Conservation (phyloP, 1,140 invertebrate genomes). For the Globodera ellingtonae region DNA sequence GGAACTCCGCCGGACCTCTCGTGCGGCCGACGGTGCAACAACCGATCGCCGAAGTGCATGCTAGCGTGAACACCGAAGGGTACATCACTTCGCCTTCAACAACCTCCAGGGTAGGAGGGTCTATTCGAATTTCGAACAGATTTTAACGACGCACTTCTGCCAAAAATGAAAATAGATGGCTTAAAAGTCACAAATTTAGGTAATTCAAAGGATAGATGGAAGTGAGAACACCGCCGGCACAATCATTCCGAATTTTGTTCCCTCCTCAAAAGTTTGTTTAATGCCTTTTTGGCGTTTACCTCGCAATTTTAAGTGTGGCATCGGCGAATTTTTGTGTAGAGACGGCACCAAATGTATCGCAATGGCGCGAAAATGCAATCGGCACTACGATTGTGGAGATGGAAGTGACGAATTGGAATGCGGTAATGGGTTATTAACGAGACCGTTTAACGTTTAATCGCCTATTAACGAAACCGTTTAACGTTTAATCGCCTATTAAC, state of each 20-base stretch:
- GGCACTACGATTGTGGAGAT: constrained; percentile 69
- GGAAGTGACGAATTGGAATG: constrained; percentile 38
- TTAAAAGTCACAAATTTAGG: background rate
- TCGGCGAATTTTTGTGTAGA: constrained; percentile 35
- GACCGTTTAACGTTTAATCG: constrained; percentile 3
- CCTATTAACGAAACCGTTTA: too few species aligned
- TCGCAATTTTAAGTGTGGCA: constrained; percentile 16
- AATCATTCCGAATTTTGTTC: background rate
- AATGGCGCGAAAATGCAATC: constrained; percentile 68
- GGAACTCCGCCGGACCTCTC: background rate
- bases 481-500: too few species aligned
- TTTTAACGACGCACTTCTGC: too few species aligned
- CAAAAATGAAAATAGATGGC: background rate
- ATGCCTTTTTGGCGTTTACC: background rate
- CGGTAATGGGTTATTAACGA: constrained; percentile 2
- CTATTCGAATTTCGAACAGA: too few species aligned
- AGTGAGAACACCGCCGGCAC: background rate
- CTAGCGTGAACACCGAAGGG: background rate
- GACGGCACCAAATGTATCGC: constrained; percentile 66
- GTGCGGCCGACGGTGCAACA: background rate
- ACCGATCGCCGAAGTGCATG: background rate
- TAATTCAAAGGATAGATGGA: background rate
- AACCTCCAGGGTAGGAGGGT: background rate
- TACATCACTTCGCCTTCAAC: background rate
- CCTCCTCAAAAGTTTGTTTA: background rate